Conservation (phyloP, 2,888 invertebrate species). For the Drosophila ustulata region DNA sequence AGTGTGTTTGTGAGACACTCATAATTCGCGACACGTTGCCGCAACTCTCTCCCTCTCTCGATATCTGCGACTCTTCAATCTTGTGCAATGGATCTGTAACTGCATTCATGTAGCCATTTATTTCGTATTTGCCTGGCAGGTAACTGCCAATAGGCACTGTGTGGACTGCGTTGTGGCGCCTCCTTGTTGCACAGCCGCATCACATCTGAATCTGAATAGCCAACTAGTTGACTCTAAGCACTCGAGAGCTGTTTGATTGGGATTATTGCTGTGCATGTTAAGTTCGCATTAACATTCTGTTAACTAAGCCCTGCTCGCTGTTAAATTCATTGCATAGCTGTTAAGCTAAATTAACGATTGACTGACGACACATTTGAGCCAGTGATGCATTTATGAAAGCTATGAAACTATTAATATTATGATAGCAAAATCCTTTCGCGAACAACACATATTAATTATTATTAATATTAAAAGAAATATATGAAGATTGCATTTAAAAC, state of each 20-base stretch:
- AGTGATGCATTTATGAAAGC: neutral
- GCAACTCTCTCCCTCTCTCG: slow-evolving; percentile 15
- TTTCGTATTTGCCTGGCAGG: slow-evolving; percentile 64
- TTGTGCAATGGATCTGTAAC: slow-evolving; percentile 67
- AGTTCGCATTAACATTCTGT: slow-evolving; percentile 25
- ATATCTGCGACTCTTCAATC: slow-evolving; percentile 57
- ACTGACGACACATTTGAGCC: neutral
- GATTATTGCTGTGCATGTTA: neutral
- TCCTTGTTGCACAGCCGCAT: slow-evolving; percentile 19
- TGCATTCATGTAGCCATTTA: slow-evolving; percentile 71
- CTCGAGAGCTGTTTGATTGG: slow-evolving; percentile 21
- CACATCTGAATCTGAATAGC: slow-evolving; percentile 1
- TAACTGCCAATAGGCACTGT: slow-evolving; percentile 53
- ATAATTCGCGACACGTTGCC: slow-evolving; percentile 71
- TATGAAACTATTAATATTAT: neutral
- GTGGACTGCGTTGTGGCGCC: slow-evolving; percentile 6
- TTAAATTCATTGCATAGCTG: neutral
- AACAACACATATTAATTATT: too few species aligned
- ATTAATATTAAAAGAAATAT: too few species aligned
- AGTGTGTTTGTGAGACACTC: slow-evolving; percentile 44
- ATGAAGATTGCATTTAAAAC: too few species aligned
- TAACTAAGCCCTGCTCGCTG: slow-evolving; percentile 4
- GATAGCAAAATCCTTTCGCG: neutral
- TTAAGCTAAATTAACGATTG: neutral
- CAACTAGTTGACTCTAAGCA: slow-evolving; percentile 7